Evolutionary conservation across 2,797 vertebrate genomes (phyloP), one percentile per base, ranked within the genome.

Genomic region (Micromesistius poutassou): DNA sequence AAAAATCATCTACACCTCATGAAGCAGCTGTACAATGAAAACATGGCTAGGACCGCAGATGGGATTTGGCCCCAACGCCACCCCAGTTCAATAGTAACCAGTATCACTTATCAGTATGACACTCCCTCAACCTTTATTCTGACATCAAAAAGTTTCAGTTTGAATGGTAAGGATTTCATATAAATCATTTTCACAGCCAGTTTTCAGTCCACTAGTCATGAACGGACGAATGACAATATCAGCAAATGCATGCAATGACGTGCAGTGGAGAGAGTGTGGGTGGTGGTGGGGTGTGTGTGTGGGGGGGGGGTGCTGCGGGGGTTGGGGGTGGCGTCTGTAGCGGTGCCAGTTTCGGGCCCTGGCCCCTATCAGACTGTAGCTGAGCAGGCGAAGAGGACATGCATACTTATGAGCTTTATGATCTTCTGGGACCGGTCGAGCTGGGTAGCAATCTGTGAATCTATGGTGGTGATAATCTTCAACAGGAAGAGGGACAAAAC

Each of bases 401-500:
- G 86, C 83, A 87, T 87, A 46, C 79, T 83, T 72, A 87, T 84
- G 77, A 81, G 83, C 25, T 84, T 76, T 80, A 38, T 71, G 85
- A 87, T 82, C 79, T 87, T 79, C 79, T 42, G 33, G 38, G 71
- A 76, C 79, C 75, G 62, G 79, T 82, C 71, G 16, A 14, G 35
- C 75, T 12, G 40, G 73, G 80, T 46, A 80, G 72, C 35, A 80
- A 84, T 85, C 16, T 62, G 79, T 68, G 62, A 87, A 87, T 75
- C 79, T 76, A 46, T 62, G 38, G 55, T 0, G 0, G 7, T n/a
- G 71, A 80, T 72, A 87, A 86, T 81, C 75, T 74, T 79, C 71
- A 74, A 85, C 66, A 77, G 80, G 79, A 82, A 74, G n/a, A 62
- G 55, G 55, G 55, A 62, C 22, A 62, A 62, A 62, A 62, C 55